Conservation (phyloP, 2,113 vertebrate genomes). For the Craseonycteris thonglongyai region DNA sequence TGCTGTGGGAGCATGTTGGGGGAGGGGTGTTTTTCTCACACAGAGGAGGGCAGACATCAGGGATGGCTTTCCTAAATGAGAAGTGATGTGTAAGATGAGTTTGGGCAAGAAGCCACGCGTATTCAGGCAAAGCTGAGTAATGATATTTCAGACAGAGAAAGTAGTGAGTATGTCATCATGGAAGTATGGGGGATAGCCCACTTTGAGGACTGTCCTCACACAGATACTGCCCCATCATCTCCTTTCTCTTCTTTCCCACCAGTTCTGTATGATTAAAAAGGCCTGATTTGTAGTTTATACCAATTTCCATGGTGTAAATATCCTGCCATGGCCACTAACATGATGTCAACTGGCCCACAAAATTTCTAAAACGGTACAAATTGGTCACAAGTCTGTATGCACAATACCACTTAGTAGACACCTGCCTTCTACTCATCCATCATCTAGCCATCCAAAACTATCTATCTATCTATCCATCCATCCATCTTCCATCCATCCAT, state of each 20-base stretch:
- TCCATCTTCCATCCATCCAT: too few relatives aligned
- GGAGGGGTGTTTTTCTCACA: too few relatives aligned
- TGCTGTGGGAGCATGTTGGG: fast-evolving
- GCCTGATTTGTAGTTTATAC: not conserved
- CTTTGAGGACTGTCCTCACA: not conserved
- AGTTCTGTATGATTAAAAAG: not conserved
- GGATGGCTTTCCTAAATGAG: not conserved
- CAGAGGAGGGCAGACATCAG: too few relatives aligned
- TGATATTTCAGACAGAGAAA: not conserved
- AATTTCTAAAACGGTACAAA: not conserved
- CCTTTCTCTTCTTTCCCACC: not conserved
- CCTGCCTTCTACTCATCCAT: not conserved
- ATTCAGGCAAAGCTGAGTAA: not conserved
- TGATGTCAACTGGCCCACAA: not conserved
- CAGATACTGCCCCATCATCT: fast-evolving
- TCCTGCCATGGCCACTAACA: not conserved
- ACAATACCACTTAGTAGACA: not conserved
- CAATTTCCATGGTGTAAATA: not conserved
- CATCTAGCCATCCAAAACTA: not conserved
- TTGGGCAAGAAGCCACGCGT: not conserved
- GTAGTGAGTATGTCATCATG: not conserved
- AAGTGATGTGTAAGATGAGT: not conserved
- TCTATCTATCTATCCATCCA: too few relatives aligned
- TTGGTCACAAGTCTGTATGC: not conserved
- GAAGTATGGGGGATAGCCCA: not conserved